These are phyloP conservation scores for Hybognathus amarus DNA, from an alignment of 2,797 vertebrate species.

Conservation along the genomic window DNA sequence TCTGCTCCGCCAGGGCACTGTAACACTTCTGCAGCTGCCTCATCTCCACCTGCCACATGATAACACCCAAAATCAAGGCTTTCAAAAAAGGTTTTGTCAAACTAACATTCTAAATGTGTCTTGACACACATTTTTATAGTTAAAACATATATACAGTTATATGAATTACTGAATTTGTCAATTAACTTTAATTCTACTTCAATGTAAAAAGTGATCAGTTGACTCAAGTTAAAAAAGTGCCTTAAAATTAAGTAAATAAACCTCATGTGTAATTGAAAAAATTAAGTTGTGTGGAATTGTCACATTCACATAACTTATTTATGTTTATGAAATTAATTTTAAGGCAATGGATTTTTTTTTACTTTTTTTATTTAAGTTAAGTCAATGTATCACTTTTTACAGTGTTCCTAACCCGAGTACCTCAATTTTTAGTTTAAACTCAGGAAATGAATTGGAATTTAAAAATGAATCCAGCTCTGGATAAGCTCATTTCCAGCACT, in stretches of 20 bases:
- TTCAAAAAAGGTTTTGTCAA: neutral
- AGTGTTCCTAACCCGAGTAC: neutral
- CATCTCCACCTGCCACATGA: conserved; percentile 90
- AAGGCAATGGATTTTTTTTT: no score
- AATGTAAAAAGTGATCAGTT: no score
- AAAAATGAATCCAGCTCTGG: neutral
- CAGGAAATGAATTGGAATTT: neutral
- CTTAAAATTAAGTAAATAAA: no score
- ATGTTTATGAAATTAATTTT: no score
- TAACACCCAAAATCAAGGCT: neutral
- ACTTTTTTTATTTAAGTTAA: no score
- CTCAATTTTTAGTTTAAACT: neutral
- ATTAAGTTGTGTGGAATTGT: no score
- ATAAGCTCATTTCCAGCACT: neutral
- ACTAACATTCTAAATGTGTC: neutral
- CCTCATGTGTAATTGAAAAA: no score
- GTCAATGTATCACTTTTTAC: no score
- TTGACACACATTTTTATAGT: neutral
- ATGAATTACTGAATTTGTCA: neutral
- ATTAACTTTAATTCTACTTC: neutral
- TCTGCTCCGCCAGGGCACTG: conserved; percentile 90
- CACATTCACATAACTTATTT: no score
- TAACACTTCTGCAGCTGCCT: conserved; percentile 96
- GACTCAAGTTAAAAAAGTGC: no score
- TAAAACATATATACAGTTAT: neutral